These are phyloP conservation scores for Notoglanidium macrostoma DNA, from an alignment of 2,797 vertebrate genomes.

Conservation along the genomic window DNA sequence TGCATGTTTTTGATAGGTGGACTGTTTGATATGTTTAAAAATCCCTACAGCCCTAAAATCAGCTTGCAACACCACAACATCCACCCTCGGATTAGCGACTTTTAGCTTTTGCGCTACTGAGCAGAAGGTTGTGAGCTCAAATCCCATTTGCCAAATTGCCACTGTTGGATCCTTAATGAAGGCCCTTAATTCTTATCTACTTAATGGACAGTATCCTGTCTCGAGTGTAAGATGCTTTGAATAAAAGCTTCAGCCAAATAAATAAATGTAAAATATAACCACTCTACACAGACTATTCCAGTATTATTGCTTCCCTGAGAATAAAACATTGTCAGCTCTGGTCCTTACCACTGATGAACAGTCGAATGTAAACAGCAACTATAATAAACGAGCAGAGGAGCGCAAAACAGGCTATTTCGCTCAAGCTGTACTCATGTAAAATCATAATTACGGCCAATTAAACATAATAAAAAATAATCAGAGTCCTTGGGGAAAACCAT, in stretches of 20 bases:
- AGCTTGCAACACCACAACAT: neutral
- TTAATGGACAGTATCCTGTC: neutral
- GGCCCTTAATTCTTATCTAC: neutral
- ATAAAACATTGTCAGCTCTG: neutral
- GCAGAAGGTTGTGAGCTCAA: neutral
- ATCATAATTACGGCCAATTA: conserved; percentile 41
- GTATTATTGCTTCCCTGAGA: neutral
- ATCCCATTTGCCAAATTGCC: neutral
- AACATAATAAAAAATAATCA: conserved; percentile 30
- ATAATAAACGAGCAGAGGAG: neutral
- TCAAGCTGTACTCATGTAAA: conserved; percentile 19
- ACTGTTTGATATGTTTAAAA: neutral
- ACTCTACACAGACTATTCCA: neutral
- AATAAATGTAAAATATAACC: neutral
- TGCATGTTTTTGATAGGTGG: neutral
- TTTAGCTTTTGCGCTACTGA: conserved; percentile 4
- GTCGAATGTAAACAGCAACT: neutral
- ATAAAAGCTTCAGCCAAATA: neutral
- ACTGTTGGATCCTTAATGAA: neutral
- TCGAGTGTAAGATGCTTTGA: neutral
- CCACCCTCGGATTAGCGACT: neutral
- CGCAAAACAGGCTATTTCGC: conserved; percentile 9
- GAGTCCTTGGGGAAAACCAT: conserved; percentile 17
- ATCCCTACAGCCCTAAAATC: neutral
- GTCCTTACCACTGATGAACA: neutral